Evolutionary conservation across 2,797 vertebrate genomes (phyloP).

Genomic region (Psittacula derbiana): DNA sequence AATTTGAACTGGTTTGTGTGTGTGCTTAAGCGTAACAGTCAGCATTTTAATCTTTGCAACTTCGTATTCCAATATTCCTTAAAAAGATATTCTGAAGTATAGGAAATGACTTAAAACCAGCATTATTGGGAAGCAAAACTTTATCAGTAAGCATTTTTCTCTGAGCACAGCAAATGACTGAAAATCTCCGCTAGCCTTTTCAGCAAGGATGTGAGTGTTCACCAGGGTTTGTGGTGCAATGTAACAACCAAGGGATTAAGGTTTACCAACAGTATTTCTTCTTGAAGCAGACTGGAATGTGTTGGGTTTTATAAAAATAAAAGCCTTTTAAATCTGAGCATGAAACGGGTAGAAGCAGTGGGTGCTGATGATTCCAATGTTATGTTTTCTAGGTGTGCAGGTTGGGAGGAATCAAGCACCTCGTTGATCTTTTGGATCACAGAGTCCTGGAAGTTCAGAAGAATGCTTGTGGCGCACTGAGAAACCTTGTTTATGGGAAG

Average conservation of each 20-base stretch:
- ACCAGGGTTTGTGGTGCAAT: not conserved
- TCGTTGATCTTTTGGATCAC: slow-evolving; percentile 95
- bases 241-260: not conserved
- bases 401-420: slow-evolving; percentile 92
- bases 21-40: not conserved
- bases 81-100: not conserved
- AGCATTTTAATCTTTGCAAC: not conserved
- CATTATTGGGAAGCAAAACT: not conserved
- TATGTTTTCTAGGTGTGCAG: slow-evolving; percentile 84
- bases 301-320: not conserved
- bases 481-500: slow-evolving; percentile 96
- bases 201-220: not conserved
- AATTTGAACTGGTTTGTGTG: not conserved
- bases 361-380: not conserved
- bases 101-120: not conserved
- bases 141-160: not conserved
- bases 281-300: not conserved
- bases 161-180: not conserved
- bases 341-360: not conserved
- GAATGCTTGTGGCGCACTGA: slow-evolving; percentile 92
- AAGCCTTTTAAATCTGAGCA: not conserved
- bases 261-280: not conserved
- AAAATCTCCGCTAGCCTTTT: not conserved
- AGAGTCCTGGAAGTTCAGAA: slow-evolving; percentile 94
- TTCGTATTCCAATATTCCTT: not conserved